These are phyloP conservation scores for Toxotes chatareus DNA, from an alignment of 2,113 vertebrate genomes.

Conservation along the genomic window DNA sequence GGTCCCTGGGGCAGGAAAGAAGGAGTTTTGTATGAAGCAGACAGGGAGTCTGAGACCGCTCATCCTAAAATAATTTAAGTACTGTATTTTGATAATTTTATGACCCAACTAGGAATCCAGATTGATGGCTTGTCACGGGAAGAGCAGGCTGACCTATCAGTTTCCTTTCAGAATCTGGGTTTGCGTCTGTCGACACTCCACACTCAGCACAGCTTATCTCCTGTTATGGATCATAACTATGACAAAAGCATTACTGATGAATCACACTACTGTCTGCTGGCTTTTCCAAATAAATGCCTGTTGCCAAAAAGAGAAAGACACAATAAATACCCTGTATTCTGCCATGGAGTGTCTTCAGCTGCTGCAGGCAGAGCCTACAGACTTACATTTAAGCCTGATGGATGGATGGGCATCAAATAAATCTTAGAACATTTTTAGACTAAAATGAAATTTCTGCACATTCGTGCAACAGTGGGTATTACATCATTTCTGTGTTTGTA, in stretches of 20 bases:
- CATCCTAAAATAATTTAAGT: not conserved
- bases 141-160: conserved; percentile 25
- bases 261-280: conserved; percentile 44
- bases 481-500: not conserved
- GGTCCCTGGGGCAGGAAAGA: not conserved
- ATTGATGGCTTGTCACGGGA: conserved; percentile 8
- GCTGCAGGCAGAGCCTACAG: conserved; percentile 29
- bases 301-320: conserved; percentile 48
- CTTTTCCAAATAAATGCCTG: conserved; percentile 46
- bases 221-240: conserved; percentile 52
- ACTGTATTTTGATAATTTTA: conserved; percentile 18
- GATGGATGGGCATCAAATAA: conserved; percentile 34
- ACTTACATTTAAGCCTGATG: conserved; percentile 31
- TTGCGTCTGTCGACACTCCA: conserved; percentile 11
- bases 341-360: conserved; percentile 12
- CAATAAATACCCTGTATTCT: conserved; percentile 44
- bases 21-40: not conserved
- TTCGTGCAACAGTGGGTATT: conserved; percentile 16
- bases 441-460: conserved; percentile 15
- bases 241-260: conserved; percentile 64
- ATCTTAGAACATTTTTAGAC: conserved; percentile 15
- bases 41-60: not conserved
- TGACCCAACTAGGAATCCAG: not conserved
- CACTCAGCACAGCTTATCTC: conserved; percentile 49
- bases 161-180: not conserved